A percentile compares a stretch with the other conserved stretches of the same genome.
Conservation (phyloP, 2,888 invertebrate genomes). For the Tinea pellionella region DNA sequence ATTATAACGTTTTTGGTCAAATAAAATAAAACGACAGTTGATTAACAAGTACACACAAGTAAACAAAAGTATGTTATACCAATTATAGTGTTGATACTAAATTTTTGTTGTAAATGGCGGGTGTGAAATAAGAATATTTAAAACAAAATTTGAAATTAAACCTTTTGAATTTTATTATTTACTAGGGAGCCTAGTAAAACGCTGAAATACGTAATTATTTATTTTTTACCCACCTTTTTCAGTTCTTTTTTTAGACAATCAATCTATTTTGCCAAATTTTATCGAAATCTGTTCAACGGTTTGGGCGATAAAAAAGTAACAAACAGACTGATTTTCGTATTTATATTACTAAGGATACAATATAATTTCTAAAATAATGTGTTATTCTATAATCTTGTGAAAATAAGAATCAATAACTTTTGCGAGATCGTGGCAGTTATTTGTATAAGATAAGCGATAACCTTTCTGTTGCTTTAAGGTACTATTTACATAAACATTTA, state of each 20-base stretch:
- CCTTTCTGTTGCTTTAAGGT: background rate
- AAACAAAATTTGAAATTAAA: too few species aligned
- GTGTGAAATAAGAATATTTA: background rate
- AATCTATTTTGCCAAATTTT: too few species aligned
- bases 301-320: background rate
- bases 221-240: too few species aligned
- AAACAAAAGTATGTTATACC: background rate
- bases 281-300: too few species aligned
- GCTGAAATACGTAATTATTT: too few species aligned
- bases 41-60: slow-evolving; percentile 1
- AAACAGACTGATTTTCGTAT: too few species aligned
- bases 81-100: background rate
- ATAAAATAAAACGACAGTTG: background rate
- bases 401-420: background rate
- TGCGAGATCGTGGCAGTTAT: background rate
- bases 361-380: too few species aligned
- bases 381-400: background rate
- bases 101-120: background rate
- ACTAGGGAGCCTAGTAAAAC: too few species aligned
- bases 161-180: too few species aligned
- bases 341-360: too few species aligned
- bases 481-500: background rate
- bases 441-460: slow-evolving; percentile 7
- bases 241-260: too few species aligned
- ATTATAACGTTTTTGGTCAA: background rate